These are phyloP conservation scores for Dendrophyllia cribrosa DNA, from an alignment of 64 coral and sea anemone genomes.

Conservation along the genomic window DNA sequence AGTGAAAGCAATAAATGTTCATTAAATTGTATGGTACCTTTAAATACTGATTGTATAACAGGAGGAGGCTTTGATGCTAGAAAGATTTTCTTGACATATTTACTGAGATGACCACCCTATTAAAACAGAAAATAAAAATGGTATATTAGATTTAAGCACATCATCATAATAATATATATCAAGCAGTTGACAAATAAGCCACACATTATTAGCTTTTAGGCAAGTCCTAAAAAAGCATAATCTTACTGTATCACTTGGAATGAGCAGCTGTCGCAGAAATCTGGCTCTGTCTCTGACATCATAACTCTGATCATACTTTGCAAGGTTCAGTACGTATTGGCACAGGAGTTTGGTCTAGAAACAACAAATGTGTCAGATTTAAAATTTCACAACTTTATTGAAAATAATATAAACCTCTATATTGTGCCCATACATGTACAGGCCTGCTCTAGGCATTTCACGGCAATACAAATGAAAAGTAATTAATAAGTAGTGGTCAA, in stretches of 20 bases:
- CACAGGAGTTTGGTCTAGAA: constrained; percentile 84
- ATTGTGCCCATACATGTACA: too few species aligned
- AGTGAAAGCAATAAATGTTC: background rate
- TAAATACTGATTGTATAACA: constrained; percentile 93
- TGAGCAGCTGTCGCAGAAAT: constrained; percentile 88
- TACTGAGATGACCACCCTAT: constrained; percentile 91
- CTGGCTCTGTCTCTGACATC: constrained; percentile 92
- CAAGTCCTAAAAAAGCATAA: background rate
- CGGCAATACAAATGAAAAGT: too few species aligned
- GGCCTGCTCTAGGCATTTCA: too few species aligned
- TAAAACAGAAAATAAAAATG: background rate
- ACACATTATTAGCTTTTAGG: too few species aligned
- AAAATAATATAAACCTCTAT: background rate
- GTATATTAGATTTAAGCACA: background rate
- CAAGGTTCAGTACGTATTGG: constrained; percentile 93
- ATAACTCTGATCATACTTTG: constrained; percentile 97
- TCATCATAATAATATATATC: too few species aligned
- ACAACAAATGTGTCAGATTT: background rate
- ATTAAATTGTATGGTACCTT: constrained; percentile 66
- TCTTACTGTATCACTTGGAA: constrained; percentile 84
- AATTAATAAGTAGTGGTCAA: too few species aligned
- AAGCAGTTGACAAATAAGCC: too few species aligned
- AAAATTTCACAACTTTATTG: background rate
- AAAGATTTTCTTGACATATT: constrained; percentile 97
- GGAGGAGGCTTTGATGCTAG: constrained; percentile 95